Evolutionary conservation across 2,113 vertebrate species (phyloP).

Genomic region (Neoarius graeffei): DNA sequence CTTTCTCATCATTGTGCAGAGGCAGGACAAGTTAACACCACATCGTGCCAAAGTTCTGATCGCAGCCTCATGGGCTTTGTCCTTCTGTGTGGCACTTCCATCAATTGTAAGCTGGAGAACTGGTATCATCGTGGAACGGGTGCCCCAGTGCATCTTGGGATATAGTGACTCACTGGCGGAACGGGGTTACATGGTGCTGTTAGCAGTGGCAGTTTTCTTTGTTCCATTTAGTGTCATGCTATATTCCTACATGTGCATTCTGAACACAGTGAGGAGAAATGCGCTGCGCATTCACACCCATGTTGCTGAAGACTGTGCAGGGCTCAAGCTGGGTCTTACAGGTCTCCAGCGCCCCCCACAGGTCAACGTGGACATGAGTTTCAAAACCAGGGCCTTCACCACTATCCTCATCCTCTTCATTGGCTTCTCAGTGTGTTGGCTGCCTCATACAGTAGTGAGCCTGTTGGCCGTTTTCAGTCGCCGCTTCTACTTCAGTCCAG

Average conservation of each 20-base stretch:
- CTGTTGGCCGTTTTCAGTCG: conserved; percentile 77
- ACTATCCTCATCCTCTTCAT: conserved; percentile 82
- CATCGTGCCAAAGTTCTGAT: conserved; percentile 78
- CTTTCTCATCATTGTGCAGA: conserved; percentile 85
- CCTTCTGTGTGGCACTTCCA: conserved; percentile 77
- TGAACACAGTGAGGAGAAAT: conserved; percentile 81
- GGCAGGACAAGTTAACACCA: conserved; percentile 84
- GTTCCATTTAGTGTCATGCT: conserved; percentile 79
- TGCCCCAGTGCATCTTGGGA: conserved; percentile 80
- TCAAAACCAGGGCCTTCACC: conserved; percentile 81
- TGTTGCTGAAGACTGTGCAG: conserved; percentile 69
- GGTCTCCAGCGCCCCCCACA: conserved; percentile 75
- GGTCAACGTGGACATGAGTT: conserved; percentile 80
- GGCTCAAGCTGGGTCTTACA: conserved; percentile 71
- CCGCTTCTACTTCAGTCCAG: conserved; percentile 80
- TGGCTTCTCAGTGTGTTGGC: conserved; percentile 78
- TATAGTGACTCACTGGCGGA: conserved; percentile 80
- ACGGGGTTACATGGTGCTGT: conserved; percentile 74
- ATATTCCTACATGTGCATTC: conserved; percentile 80
- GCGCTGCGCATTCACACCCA: conserved; percentile 77
- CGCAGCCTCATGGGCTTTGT: conserved; percentile 78
- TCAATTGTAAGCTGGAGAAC: conserved; percentile 74
- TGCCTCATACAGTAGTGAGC: conserved; percentile 77
- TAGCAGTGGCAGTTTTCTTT: conserved; percentile 78
- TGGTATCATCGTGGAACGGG: conserved; percentile 57